These are phyloP conservation scores for Apis florea DNA, from an alignment of 1,140 invertebrate genomes.

Conservation along the genomic window DNA sequence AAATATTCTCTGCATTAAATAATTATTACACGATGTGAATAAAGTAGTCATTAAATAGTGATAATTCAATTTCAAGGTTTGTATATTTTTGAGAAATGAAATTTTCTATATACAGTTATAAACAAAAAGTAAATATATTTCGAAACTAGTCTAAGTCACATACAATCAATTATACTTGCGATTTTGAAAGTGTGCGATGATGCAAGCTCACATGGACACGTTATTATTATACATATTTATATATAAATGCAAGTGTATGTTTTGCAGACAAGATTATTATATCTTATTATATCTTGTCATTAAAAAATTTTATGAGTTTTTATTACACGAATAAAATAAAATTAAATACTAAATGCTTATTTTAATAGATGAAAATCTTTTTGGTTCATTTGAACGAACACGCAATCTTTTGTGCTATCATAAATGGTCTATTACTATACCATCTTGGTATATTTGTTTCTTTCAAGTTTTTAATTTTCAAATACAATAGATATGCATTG, in stretches of 20 bases:
- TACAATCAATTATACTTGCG: background rate
- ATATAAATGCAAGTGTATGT: constrained; percentile 38
- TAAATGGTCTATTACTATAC: background rate
- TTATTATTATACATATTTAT: constrained; percentile 63
- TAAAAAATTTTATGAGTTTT: no score
- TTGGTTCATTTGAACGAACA: background rate
- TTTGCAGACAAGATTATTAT: constrained; percentile 13
- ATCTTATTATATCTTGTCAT: background rate
- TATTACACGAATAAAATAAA: background rate
- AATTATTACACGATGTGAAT: background rate
- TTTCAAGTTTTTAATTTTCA: no score
- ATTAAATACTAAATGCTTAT: background rate
- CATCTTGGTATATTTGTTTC: background rate
- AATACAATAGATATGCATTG: no score
- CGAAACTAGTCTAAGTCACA: constrained; percentile 43
- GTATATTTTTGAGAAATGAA: constrained; percentile 69
- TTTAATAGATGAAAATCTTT: background rate
- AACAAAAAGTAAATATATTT: constrained; percentile 55
- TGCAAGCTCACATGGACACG: constrained; percentile 16
- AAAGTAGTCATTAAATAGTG: background rate
- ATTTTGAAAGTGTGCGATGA: background rate
- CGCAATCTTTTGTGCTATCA: constrained; percentile 14
- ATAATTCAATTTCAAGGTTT: constrained; percentile 35
- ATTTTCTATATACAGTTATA: constrained; percentile 69
- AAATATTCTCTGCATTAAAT: constrained; percentile 1